phyloP scores from a whole-genome alignment of 2,888 invertebrate species.

The Dryobota labecula region DNA sequence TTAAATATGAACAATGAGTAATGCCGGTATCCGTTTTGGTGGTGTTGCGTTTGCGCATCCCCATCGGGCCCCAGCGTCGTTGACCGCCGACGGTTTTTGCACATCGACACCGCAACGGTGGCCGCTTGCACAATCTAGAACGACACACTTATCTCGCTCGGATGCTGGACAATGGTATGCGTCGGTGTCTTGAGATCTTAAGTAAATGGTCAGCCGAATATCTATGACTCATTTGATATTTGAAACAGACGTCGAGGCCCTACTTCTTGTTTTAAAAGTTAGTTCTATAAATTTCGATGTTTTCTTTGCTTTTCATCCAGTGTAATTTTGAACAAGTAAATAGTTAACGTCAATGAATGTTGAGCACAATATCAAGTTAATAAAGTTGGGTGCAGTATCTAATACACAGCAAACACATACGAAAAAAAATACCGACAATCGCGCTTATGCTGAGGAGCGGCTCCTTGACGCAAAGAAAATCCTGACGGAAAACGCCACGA shows the following conservation, averaged over 20 bases:
- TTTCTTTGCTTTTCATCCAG: constrained; percentile 4
- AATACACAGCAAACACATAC: background rate
- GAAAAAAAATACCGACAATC: constrained; percentile 1
- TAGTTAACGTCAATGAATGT: background rate
- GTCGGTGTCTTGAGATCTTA: constrained; percentile 54
- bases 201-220: constrained; percentile 59
- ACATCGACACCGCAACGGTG: constrained; percentile 74
- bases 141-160: constrained; percentile 76
- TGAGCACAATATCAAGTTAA: background rate
- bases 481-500: background rate
- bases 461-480: constrained; percentile 21
- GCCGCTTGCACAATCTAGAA: constrained; percentile 81
- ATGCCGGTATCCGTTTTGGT: constrained; percentile 66
- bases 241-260: constrained; percentile 19
- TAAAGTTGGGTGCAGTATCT: constrained; percentile 4
- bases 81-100: constrained; percentile 86
- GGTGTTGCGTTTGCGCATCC: constrained; percentile 76
- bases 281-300: background rate
- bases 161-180: constrained; percentile 73
- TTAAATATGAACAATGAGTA: constrained; percentile 65
- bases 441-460: background rate
- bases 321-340: background rate
- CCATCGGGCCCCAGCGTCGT: constrained; percentile 86
- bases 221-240: constrained; percentile 53
- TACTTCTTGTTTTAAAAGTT: constrained; percentile 25